Percentiles rank a stretch among this genome's conserved stretches.
These are phyloP conservation scores for Lucifuga dentata DNA, from an alignment of 2,113 vertebrate genomes.

Conservation along the genomic window DNA sequence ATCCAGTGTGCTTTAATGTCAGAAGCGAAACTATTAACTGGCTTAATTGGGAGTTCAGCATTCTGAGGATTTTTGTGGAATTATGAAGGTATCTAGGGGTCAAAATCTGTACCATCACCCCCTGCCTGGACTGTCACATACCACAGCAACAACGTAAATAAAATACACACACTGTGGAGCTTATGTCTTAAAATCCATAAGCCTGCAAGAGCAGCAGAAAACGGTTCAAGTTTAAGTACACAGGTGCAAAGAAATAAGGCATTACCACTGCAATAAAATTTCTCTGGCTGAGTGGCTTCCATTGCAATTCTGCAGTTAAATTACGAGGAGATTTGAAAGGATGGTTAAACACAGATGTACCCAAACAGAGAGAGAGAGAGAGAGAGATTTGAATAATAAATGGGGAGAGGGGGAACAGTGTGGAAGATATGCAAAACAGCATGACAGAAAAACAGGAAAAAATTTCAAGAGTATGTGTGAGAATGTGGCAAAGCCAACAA, in stretches of 20 bases:
- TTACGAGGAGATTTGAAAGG: not conserved
- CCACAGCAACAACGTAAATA: constrained; percentile 23
- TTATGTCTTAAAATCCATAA: constrained; percentile 22
- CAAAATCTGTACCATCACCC: no score
- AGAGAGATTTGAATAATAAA: not conserved
- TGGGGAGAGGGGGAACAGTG: constrained; percentile 4
- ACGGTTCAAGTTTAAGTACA: constrained; percentile 16
- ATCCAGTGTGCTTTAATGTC: no score
- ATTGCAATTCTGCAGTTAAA: constrained; percentile 29
- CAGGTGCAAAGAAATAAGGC: constrained; percentile 38
- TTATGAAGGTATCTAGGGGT: no score
- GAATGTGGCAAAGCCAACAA: constrained; percentile 7
- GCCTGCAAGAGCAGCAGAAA: constrained; percentile 16
- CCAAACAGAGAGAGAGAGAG: constrained; percentile 11
- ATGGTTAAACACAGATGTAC: constrained; percentile 19
- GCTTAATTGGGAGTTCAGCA: no score
- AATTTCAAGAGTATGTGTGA: not conserved
- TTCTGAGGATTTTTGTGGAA: no score
- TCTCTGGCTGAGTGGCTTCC: constrained; percentile 9
- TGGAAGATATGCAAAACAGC: constrained; percentile 9
- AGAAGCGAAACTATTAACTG: no score
- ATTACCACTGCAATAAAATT: constrained; percentile 22
- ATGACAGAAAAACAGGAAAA: not conserved
- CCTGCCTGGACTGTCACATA: no score
- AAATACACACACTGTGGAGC: constrained; percentile 15